Percentiles rank a stretch among this genome's conserved stretches.
Evolutionary conservation across 2,113 vertebrate genomes (phyloP).

Genomic region (Plecotus auritus): DNA sequence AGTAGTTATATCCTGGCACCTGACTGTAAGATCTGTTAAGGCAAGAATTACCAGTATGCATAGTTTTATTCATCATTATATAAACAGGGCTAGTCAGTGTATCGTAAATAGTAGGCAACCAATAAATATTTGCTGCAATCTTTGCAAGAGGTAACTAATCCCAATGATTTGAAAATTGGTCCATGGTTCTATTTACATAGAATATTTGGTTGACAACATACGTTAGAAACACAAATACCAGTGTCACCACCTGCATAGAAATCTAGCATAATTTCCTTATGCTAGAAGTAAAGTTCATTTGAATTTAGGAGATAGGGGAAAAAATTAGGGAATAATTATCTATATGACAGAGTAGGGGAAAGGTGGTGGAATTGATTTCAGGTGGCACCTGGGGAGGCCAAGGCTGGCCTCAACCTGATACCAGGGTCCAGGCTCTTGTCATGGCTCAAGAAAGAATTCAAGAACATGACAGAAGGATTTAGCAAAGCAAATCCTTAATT

Average conservation of each 20-base stretch:
- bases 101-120: background rate
- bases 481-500: no score
- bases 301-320: background rate
- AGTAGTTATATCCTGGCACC: background rate
- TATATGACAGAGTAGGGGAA: background rate
- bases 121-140: background rate
- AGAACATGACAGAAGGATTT: background rate
- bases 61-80: background rate
- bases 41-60: background rate
- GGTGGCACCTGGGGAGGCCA: background rate
- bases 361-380: background rate
- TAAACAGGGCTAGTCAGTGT: background rate
- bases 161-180: background rate
- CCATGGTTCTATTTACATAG: background rate
- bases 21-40: background rate
- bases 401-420: background rate
- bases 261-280: background rate
- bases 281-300: background rate
- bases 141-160: background rate
- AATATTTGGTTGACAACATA: background rate
- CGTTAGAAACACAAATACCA: background rate
- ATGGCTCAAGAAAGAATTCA: background rate
- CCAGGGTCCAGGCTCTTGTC: background rate
- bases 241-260: background rate
- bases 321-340: background rate